phyloP scores from a whole-genome alignment of 2,888 invertebrate genomes.

The Drosophila sordidula region DNA sequence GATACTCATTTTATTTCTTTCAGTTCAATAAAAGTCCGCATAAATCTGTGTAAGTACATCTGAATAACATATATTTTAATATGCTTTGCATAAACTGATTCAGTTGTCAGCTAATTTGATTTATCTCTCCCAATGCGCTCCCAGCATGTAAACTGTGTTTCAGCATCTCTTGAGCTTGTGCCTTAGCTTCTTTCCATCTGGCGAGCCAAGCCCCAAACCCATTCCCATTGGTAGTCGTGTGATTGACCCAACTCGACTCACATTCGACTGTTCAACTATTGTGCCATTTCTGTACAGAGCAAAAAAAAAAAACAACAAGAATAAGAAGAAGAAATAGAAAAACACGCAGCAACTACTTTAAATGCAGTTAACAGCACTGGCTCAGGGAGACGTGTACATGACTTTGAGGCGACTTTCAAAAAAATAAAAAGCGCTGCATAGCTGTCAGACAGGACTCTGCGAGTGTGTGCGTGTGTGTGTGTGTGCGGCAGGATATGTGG shows the following conservation, averaged over 20 bases:
- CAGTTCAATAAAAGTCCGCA: no score
- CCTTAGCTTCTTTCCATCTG: conserved; percentile 17
- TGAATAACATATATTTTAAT: background rate
- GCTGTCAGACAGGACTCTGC: conserved; percentile 24
- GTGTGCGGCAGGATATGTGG: conserved; percentile 34
- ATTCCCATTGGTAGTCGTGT: conserved; percentile 43
- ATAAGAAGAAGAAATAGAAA: background rate
- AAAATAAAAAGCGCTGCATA: conserved; percentile 18
- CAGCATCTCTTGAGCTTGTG: conserved; percentile 20
- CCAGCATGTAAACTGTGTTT: conserved; percentile 33
- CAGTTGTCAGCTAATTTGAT: conserved; percentile 38
- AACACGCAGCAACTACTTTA: conserved; percentile 64
- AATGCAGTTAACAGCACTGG: conserved; percentile 67
- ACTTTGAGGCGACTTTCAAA: conserved; percentile 77
- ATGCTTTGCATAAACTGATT: conserved; percentile 11
- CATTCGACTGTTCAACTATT: conserved; percentile 34
- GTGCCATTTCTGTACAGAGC: conserved; percentile 37
- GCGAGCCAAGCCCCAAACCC: conserved; percentile 9
- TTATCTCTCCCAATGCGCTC: conserved; percentile 33
- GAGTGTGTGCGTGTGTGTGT: background rate
- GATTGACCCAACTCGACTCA: conserved; percentile 64
- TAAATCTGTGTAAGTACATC: background rate
- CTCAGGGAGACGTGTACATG: conserved; percentile 64
- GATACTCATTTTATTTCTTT: no score
- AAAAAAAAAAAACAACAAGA: background rate